phyloP scores from a whole-genome alignment of 2,113 vertebrate genomes.

The Excalfactoria chinensis region DNA sequence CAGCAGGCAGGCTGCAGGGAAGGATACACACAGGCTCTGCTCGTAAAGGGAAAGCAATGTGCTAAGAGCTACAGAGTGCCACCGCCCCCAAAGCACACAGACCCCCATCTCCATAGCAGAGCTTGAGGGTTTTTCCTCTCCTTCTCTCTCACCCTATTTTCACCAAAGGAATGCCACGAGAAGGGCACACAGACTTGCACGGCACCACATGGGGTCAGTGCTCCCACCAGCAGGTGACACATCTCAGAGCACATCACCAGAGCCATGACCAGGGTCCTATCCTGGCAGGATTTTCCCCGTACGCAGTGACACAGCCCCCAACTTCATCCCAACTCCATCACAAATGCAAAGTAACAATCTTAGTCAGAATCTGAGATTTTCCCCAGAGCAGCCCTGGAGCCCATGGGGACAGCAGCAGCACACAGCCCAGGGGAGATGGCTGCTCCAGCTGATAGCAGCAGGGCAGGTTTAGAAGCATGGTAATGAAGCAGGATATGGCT shows the following conservation, averaged over 20 bases:
- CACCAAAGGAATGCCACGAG: neutral
- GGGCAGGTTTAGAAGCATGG: neutral
- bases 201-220: rapidly evolving
- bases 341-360: neutral
- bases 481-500: neutral
- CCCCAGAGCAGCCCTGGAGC: neutral
- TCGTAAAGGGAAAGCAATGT: neutral
- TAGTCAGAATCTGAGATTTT: neutral
- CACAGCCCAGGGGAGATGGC: rapidly evolving
- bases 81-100: neutral
- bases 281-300: neutral
- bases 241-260: neutral
- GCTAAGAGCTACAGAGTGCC: neutral
- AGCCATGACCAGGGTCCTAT: rapidly evolving
- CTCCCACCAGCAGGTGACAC: neutral
- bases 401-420: neutral
- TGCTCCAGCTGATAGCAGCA: neutral
- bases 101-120: neutral
- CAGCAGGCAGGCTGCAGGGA: rapidly evolving
- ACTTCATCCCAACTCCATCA: neutral
- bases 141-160: neutral
- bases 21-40: rapidly evolving
- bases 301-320: too few relatives aligned
- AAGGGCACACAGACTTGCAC: rapidly evolving
- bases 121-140: neutral